phyloP scores from a whole-genome alignment of 2,113 vertebrate species.

The Brachyhypopomus occidentalis region DNA sequence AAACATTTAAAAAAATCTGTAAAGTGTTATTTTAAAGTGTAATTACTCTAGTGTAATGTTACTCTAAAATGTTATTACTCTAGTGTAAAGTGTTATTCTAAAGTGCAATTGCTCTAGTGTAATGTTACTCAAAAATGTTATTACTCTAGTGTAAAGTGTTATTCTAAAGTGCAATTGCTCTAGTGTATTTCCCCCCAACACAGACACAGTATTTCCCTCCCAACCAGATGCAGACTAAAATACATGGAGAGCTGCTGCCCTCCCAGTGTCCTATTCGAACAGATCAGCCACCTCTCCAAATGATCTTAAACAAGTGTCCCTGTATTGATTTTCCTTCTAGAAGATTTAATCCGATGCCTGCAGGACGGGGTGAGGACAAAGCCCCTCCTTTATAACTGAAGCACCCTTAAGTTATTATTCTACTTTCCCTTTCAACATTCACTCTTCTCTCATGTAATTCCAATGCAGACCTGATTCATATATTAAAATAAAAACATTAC shows the following conservation, averaged over 20 bases:
- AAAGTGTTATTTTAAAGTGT: too few species aligned
- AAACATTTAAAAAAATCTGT: too few species aligned
- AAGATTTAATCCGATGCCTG: slow-evolving; percentile 47
- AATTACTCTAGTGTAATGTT: too few species aligned
- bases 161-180: too few species aligned
- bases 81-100: neutral
- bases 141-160: neutral
- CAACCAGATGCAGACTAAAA: neutral
- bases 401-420: slow-evolving; percentile 26
- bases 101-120: too few species aligned
- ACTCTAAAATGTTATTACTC: neutral
- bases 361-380: slow-evolving; percentile 27
- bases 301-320: slow-evolving; percentile 49
- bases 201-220: neutral
- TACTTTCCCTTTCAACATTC: slow-evolving; percentile 5
- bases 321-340: slow-evolving; percentile 51
- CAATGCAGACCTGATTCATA: too few species aligned
- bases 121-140: neutral
- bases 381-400: slow-evolving; percentile 37
- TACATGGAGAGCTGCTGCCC: neutral
- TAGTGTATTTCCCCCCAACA: neutral
- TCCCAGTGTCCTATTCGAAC: slow-evolving; percentile 5
- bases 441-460: too few species aligned
- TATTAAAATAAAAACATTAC: too few species aligned
- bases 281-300: slow-evolving; percentile 46